A percentile compares a stretch with the other conserved stretches of the same genome.
Conservation (phyloP, 2,797 vertebrate species). For the Australoheros facetus region DNA sequence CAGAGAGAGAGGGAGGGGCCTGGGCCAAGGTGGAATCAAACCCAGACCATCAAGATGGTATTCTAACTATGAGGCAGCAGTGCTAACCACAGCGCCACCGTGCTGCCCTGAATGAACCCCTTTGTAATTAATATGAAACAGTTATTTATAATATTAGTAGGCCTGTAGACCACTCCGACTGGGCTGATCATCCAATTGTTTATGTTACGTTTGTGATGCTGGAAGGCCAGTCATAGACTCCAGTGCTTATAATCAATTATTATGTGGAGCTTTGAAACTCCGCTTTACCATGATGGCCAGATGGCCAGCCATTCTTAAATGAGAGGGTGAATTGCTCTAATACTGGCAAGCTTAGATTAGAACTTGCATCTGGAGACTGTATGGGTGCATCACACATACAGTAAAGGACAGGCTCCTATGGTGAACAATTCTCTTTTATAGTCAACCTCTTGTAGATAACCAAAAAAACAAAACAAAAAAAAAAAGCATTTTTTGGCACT, state of each 20-base stretch:
- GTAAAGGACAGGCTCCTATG: background rate
- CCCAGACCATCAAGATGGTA: too few relatives aligned
- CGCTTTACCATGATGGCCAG: background rate
- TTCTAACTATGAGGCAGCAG: too few relatives aligned
- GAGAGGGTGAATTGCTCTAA: background rate
- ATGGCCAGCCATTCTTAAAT: background rate
- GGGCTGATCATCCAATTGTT: background rate
- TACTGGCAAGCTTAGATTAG: background rate
- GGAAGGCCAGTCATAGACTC: background rate
- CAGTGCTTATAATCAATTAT: background rate
- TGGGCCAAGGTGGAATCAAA: too few relatives aligned
- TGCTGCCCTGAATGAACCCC: background rate
- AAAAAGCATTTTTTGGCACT: background rate
- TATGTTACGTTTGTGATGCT: background rate
- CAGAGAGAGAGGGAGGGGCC: too few relatives aligned
- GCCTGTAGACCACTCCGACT: background rate
- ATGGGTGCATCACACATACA: background rate
- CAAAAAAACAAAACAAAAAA: background rate
- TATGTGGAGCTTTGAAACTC: background rate
- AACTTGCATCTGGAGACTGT: background rate
- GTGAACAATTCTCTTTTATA: background rate
- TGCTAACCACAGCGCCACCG: too few relatives aligned
- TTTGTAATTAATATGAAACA: too few relatives aligned
- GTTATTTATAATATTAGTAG: background rate
- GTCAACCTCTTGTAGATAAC: background rate